Conservation (phyloP, 1,140 invertebrate species). For the Uloborus diversus region DNA sequence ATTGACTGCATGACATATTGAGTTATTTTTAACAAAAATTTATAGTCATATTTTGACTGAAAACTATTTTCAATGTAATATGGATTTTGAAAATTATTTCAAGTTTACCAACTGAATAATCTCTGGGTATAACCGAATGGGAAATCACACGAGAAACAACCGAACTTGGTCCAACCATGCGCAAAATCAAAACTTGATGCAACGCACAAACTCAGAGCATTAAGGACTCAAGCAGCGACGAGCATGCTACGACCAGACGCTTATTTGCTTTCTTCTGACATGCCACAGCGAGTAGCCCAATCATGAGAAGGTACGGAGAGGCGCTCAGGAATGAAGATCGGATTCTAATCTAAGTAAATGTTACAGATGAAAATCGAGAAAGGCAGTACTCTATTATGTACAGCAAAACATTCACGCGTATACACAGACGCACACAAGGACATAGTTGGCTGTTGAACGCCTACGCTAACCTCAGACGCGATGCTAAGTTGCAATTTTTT, state of each 20-base stretch:
- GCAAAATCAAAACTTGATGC: too few species aligned
- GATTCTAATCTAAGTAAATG: constrained; percentile 26
- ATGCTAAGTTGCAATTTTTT: neutral
- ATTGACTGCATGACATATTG: too few species aligned
- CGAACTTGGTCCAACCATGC: too few species aligned
- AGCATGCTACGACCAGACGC: constrained; percentile 5
- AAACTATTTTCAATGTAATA: too few species aligned
- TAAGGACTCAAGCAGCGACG: neutral
- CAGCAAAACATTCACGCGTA: constrained; percentile 10
- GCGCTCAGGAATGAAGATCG: constrained; percentile 25
- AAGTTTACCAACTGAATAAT: too few species aligned
- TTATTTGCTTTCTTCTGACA: constrained; percentile 2
- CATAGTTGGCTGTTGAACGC: constrained; percentile 37
- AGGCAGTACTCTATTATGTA: constrained; percentile 23
- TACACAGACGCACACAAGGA: constrained; percentile 9
- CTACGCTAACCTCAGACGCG: constrained; percentile 1
- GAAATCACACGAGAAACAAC: too few species aligned
- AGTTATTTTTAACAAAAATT: too few species aligned
- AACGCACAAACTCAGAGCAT: too few species aligned
- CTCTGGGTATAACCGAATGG: too few species aligned
- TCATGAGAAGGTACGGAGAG: constrained; percentile 43
- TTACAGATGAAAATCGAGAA: constrained; percentile 16
- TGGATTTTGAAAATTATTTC: too few species aligned
- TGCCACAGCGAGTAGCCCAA: constrained; percentile 19
- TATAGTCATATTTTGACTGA: too few species aligned